phyloP scores from a whole-genome alignment of 1,140 invertebrate genomes.

The Mizuhopecten yessoensis region DNA sequence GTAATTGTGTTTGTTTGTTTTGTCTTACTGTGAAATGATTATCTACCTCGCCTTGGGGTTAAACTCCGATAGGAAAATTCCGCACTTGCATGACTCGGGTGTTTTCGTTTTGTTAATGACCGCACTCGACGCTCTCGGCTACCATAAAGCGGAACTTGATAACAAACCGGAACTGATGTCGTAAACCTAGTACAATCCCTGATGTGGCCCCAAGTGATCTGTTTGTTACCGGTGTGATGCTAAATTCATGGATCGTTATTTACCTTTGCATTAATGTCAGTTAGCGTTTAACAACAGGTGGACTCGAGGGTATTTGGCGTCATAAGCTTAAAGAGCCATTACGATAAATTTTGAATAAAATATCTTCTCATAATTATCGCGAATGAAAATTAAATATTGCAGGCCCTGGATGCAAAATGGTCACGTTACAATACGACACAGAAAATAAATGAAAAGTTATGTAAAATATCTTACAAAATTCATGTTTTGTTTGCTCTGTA shows the following conservation, averaged over 20 bases:
- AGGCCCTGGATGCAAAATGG: no score
- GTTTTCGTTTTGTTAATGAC: background rate
- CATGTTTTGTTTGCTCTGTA: no score
- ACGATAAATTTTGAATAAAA: background rate
- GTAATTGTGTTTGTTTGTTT: background rate
- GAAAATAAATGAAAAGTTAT: no score
- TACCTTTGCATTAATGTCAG: background rate
- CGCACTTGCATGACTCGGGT: slow-evolving; percentile 22
- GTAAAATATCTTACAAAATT: no score
- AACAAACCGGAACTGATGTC: slow-evolving; percentile 4
- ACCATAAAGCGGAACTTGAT: background rate
- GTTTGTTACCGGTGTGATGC: background rate
- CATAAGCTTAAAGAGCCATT: background rate
- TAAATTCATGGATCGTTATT: background rate
- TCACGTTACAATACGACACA: no score
- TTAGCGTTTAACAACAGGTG: background rate
- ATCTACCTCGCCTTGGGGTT: background rate
- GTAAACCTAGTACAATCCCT: background rate
- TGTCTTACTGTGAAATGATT: background rate
- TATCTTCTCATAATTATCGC: no score
- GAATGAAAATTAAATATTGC: no score
- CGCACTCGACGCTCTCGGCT: background rate
- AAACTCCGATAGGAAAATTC: background rate
- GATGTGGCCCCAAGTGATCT: background rate
- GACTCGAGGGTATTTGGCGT: no score